Percentiles rank a stretch among this genome's conserved stretches.
phyloP scores from a whole-genome alignment of 2,113 vertebrate genomes.

The Australoheros scitulus region DNA sequence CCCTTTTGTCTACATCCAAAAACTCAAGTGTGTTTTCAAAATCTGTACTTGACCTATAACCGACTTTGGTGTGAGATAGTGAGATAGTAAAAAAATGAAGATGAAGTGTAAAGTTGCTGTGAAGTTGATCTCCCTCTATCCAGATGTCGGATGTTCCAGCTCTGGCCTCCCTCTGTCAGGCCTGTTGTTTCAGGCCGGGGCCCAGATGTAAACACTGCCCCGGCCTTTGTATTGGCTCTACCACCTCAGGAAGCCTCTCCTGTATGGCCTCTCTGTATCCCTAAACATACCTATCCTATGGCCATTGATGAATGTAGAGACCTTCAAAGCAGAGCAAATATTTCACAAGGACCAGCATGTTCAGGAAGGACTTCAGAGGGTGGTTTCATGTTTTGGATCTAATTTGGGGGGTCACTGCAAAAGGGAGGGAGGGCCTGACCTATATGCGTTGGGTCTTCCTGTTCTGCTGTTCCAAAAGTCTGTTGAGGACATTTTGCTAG shows the following conservation, averaged over 20 bases:
- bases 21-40: neutral
- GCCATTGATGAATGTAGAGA: conserved; percentile 70
- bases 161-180: conserved; percentile 73
- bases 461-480: conserved; percentile 35
- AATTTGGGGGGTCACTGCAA: conserved; percentile 40
- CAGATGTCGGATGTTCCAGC: conserved; percentile 75
- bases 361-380: conserved; percentile 74
- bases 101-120: conserved; percentile 57
- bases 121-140: conserved; percentile 68
- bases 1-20: neutral
- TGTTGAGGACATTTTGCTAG: conserved; percentile 47
- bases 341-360: conserved; percentile 61
- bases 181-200: conserved; percentile 81
- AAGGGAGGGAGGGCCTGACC: conserved; percentile 51
- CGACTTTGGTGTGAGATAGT: conserved; percentile 31
- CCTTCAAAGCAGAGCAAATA: conserved; percentile 80
- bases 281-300: conserved; percentile 75
- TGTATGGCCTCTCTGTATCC: conserved; percentile 71
- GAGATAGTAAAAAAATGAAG: conserved; percentile 43
- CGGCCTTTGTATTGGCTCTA: conserved; percentile 81
- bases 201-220: conserved; percentile 82
- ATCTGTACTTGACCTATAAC: neutral
- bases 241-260: conserved; percentile 78
- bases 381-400: conserved; percentile 65
- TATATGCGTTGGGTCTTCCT: conserved; percentile 62